A percentile compares a stretch with the other conserved stretches of the same genome.
phyloP scores from a whole-genome alignment of 2,888 invertebrate genomes.

The Drosophila tanythrix region DNA sequence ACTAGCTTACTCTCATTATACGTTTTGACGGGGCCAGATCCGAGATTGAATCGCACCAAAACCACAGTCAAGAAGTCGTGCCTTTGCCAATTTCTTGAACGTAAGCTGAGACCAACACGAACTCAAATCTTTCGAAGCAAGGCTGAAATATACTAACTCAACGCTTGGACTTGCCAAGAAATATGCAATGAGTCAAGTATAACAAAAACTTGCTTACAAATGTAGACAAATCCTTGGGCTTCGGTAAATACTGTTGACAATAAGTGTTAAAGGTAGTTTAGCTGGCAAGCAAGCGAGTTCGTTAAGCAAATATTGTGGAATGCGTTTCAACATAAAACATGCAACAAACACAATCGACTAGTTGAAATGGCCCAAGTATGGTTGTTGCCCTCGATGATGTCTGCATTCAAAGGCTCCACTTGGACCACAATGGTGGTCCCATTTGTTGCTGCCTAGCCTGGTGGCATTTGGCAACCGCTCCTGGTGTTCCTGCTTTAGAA shows the following conservation, averaged over 20 bases:
- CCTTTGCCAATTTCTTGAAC: neutral
- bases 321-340: neutral
- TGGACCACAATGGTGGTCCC: conserved; percentile 66
- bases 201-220: neutral
- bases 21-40: neutral
- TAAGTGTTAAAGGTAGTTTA: too few relatives aligned
- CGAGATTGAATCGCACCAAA: neutral
- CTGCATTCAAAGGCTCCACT: conserved; percentile 52
- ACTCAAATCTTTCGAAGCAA: neutral
- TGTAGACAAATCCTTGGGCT: neutral
- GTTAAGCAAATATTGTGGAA: too few relatives aligned
- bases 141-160: conserved; percentile 11
- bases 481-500: neutral
- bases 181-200: neutral
- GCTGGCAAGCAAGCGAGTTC: neutral
- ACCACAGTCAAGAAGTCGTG: neutral
- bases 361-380: neutral
- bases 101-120: neutral
- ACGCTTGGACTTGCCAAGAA: neutral
- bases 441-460: conserved; percentile 59
- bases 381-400: conserved; percentile 59
- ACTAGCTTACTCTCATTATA: neutral
- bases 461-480: neutral
- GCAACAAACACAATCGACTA: neutral
- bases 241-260: neutral